A percentile compares a stretch with the other conserved stretches of the same genome.
Conservation (phyloP, 2,113 vertebrate genomes). For the Anser brachyrhynchus region DNA sequence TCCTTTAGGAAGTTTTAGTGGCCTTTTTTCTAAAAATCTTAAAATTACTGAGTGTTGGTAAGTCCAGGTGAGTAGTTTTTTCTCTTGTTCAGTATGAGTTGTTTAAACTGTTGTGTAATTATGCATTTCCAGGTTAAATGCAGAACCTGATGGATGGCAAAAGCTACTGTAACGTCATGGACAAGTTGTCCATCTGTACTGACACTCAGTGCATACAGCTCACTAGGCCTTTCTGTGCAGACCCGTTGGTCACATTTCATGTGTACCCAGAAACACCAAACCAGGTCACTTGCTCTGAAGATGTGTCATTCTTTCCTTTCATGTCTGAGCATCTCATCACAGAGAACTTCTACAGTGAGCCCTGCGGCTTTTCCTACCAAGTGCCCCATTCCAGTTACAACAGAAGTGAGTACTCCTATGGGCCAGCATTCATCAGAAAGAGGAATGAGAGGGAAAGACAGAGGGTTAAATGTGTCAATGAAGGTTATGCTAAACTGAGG, state of each 20-base stretch:
- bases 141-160: constrained; percentile 62
- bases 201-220: constrained; percentile 62
- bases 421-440: constrained; percentile 80
- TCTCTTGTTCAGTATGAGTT: neutral
- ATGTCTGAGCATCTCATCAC: constrained; percentile 41
- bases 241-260: constrained; percentile 65
- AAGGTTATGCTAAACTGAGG: constrained; percentile 80
- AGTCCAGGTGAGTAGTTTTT: neutral
- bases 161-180: constrained; percentile 53
- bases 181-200: constrained; percentile 43
- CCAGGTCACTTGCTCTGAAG: constrained; percentile 65
- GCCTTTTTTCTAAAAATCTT: neutral
- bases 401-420: constrained; percentile 66
- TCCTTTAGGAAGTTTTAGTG: neutral
- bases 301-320: constrained; percentile 71
- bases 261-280: constrained; percentile 59
- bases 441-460: constrained; percentile 83
- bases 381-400: constrained; percentile 28
- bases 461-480: constrained; percentile 82
- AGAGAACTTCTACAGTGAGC: constrained; percentile 61
- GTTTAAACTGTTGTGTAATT: neutral
- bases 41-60: too few species aligned
- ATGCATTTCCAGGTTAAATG: constrained; percentile 67
- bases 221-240: constrained; percentile 65
- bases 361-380: constrained; percentile 62